These are phyloP conservation scores for Microctonus hyperodae DNA, from an alignment of 2,888 invertebrate species.

Conservation along the genomic window DNA sequence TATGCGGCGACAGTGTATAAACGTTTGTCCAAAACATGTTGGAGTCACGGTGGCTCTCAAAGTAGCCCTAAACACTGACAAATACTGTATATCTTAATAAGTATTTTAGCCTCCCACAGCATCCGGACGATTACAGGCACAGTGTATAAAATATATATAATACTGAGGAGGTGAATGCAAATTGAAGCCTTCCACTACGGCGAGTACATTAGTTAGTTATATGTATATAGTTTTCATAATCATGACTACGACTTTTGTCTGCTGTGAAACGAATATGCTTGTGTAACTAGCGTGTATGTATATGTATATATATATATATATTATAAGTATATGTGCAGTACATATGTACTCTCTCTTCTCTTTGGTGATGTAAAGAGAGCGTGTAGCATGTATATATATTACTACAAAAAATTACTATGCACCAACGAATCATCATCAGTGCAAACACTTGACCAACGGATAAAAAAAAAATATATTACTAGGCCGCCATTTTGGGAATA, in stretches of 20 bases:
- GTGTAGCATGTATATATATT: not conserved
- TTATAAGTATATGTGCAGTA: not conserved
- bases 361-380: not conserved
- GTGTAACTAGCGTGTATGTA: not conserved
- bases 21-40: conserved; percentile 86
- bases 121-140: conserved; percentile 26
- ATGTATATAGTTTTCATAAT: conserved; percentile 8
- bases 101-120: conserved; percentile 28
- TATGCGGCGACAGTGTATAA: conserved; percentile 74
- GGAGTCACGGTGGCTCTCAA: conserved; percentile 20
- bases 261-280: not conserved
- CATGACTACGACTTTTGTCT: conserved; percentile 2
- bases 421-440: not conserved
- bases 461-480: not conserved
- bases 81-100: conserved; percentile 25
- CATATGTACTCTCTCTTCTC: too few species aligned
- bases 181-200: conserved; percentile 11
- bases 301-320: too few species aligned
- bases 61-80: conserved; percentile 22
- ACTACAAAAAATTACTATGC: conserved; percentile 1
- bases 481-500: conserved; percentile 12
- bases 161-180: conserved; percentile 20
- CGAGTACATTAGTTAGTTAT: conserved; percentile 14
- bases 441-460: not conserved
- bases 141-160: conserved; percentile 16